Evolutionary conservation across 2,113 vertebrate genomes (phyloP).

Genomic region (Hippocampus comes): DNA sequence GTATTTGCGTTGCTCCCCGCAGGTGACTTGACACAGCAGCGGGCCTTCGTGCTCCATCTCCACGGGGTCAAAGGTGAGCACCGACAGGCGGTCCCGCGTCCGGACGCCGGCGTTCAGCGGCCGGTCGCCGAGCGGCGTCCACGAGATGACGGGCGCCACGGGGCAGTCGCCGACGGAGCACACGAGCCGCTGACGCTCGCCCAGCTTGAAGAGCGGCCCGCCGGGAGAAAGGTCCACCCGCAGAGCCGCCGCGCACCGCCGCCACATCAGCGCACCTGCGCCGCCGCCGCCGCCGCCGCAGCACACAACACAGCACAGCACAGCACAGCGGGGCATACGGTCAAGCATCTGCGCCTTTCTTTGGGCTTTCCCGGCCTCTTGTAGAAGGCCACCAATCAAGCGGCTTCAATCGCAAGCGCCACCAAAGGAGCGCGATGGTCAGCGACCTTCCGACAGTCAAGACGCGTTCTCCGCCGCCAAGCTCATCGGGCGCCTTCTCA

Average conservation of each 20-base stretch:
- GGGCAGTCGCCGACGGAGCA: conserved; percentile 51
- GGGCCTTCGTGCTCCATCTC: conserved; percentile 38
- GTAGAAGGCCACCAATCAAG: no score
- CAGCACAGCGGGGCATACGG: no score
- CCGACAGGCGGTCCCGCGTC: not conserved
- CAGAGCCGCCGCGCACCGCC: conserved; percentile 26
- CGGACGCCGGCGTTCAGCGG: conserved; percentile 25
- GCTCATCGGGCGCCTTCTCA: no score
- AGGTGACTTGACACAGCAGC: conserved; percentile 49
- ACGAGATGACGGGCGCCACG: conserved; percentile 14
- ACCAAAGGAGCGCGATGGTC: no score
- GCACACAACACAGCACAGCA: not conserved
- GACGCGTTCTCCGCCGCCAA: no score
- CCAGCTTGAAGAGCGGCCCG: conserved; percentile 47
- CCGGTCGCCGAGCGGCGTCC: conserved; percentile 49
- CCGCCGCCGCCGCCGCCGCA: no score
- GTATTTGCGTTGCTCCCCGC: conserved; percentile 14
- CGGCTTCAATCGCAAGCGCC: no score
- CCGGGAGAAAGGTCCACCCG: conserved; percentile 41
- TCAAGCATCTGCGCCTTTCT: no score
- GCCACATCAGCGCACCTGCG: conserved; percentile 40
- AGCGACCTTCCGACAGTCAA: no score
- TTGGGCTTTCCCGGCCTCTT: no score
- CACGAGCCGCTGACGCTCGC: conserved; percentile 40
- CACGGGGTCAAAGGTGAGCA: conserved; percentile 54